Base-by-base conservation (phyloP, 2,888 invertebrate species). In the Xylophagus ater region DNA sequence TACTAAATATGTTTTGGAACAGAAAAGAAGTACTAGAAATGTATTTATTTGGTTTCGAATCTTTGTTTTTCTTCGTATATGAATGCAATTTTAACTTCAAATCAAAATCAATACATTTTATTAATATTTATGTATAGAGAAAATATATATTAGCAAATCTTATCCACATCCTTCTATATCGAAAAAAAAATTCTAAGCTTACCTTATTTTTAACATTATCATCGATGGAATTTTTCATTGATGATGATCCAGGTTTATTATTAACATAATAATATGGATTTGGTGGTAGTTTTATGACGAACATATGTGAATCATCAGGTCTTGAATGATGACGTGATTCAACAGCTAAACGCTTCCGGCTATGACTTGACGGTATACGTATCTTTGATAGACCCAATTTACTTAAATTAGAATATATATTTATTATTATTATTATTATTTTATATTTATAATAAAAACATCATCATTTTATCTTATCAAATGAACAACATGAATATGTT, bases 221-320 rank as follows among this genome's bases (percentile, higher is more conserved):
- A 14, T 55, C 53, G 24, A 53, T 45, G 13, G 54, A 46, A 40
- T 57, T 55, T 3, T 69, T 48, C 42, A 57, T 70, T 2, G 73
- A 70, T 1, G 70, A 70, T n/a, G n/a, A n/a, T n/a, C n/a, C n/a
- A 0, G 80, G 76, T 34, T 74, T 74, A 18, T 76, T 73, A 52
- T 78, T 73, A 4, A 74, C 74, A 65, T 87, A 87, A 60, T 85
- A 87, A 52, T 80, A 81, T 12, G 77, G 79, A 60, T 82, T 83
- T n/a, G 86, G 84, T 1, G 87, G 87, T 35, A 87, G 67, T 58
- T 87, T 87, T 49, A 87, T 83, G 57, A 87, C 78, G 70, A 78
- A 86, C 76, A 87, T 83, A 64, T 85, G 81, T 21, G 86, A 86
- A 59, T 87, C 87, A 49, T 80, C 80, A 1, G 78, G 75, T 47